Percentiles rank a stretch among this genome's conserved stretches.
These are phyloP conservation scores for Cliona cf. orientalis DNA, from an alignment of 37 sponge, comb jelly and placozoan genomes.

Conservation along the genomic window DNA sequence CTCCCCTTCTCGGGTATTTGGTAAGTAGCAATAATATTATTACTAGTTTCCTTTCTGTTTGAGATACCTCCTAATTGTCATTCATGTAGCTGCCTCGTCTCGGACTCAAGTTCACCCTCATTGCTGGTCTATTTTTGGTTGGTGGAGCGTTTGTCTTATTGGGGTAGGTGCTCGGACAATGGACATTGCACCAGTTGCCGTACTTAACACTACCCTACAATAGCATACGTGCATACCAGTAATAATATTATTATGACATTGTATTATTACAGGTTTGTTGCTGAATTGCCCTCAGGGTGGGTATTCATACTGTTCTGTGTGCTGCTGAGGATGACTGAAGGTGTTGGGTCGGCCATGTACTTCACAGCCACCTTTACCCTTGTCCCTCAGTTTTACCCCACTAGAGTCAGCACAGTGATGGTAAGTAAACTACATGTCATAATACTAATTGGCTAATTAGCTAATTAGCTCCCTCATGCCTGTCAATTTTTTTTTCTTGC, in stretches of 20 bases:
- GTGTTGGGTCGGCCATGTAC: slow-evolving; percentile 43
- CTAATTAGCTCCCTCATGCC: no score
- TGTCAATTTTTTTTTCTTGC: no score
- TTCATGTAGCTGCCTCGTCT: slow-evolving; percentile 33
- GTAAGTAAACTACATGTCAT: neutral
- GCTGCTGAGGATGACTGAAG: slow-evolving; percentile 46
- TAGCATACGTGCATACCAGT: neutral
- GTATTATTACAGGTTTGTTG: slow-evolving; percentile 17
- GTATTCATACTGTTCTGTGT: slow-evolving; percentile 24
- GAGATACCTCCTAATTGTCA: neutral
- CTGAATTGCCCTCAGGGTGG: slow-evolving; percentile 1
- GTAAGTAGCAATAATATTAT: slow-evolving; percentile 14
- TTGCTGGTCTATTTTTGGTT: slow-evolving; percentile 29
- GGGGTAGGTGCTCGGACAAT: slow-evolving; percentile 16
- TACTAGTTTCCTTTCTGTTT: neutral
- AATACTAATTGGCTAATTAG: neutral
- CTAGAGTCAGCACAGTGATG: slow-evolving; percentile 2
- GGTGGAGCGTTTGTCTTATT: slow-evolving; percentile 36
- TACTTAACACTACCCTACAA: neutral
- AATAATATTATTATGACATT: neutral
- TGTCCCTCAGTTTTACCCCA: slow-evolving; percentile 20
- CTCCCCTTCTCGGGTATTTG: slow-evolving; percentile 56
- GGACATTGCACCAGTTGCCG: neutral
- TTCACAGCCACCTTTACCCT: slow-evolving; percentile 45
- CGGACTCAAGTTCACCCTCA: slow-evolving; percentile 43